Evolutionary conservation across 2,113 vertebrate species (phyloP), one percentile per base, ranked within the genome.

Genomic region (Dipodomys ordii): DNA sequence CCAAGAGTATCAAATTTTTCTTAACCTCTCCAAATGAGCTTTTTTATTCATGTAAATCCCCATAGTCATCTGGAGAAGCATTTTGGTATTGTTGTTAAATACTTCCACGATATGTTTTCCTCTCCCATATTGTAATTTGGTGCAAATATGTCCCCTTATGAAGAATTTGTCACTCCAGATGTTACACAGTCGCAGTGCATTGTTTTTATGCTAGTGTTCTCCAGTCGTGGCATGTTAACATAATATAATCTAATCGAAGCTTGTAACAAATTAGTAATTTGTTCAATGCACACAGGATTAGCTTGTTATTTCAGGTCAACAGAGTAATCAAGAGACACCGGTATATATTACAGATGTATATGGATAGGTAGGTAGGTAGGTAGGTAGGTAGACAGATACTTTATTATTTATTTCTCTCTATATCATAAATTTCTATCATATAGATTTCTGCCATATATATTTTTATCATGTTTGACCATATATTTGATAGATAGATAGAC

Each of bases 181-280:
- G 3, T 74, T 81, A 67, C 67, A 53, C 1, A 83, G 32, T 80
- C 71, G 83, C 76, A 88, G 0, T 65, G 64, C 32, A 71, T 82
- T 11, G 2, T 60, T 5, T 65, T 53, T 80, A 30, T 44, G 23
- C 92, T 39, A 83, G 81, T 74, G 35, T 71, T 89, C 18, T 1
- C 23, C 18, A 87, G 0, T 92, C 44, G 78, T 69, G n/a, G 44
- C 15, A 88, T 67, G 53, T 15, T 57, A 57, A 57, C 28, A n/a
- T 57, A 82, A 82, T 60, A 39, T 20, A 46, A 76, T 49, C 12
- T 92, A 87, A 81, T 82, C 88, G 92, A 95, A 92, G 46, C 65
- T 53, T 72, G 89, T 22, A 68, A 57, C 10, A 78, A 91, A 68
- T 71, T 3, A 94, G 30, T n/a, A 65, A 9, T 78, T 83, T 84